A percentile compares a stretch with the other conserved stretches of the same genome.
Evolutionary conservation across 2,888 invertebrate genomes (phyloP).

Genomic region (Apeira syringaria): DNA sequence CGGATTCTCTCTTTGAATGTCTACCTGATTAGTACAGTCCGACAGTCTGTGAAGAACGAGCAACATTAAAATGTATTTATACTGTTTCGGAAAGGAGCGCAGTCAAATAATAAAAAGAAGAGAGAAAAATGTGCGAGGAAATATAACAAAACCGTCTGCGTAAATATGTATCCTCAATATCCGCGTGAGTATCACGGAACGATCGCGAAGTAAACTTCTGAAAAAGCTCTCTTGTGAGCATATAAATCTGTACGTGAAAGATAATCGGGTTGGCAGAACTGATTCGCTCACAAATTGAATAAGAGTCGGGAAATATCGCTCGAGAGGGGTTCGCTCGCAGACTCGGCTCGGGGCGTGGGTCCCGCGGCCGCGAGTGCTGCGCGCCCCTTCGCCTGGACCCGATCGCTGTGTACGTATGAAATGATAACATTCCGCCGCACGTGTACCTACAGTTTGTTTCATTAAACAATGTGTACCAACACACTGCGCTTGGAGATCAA

Average conservation of each 20-base stretch:
- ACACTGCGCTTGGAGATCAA: constrained; percentile 14
- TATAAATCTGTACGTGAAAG: constrained; percentile 75
- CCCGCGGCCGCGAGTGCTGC: constrained; percentile 54
- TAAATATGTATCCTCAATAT: constrained; percentile 35
- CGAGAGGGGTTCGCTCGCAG: constrained; percentile 46
- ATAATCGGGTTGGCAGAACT: constrained; percentile 79
- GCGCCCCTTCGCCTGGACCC: constrained; percentile 56
- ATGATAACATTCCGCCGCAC: constrained; percentile 44
- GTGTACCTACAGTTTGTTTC: constrained; percentile 36
- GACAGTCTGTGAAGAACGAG: constrained; percentile 7
- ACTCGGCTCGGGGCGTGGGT: constrained; percentile 30
- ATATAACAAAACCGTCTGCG: constrained; percentile 31
- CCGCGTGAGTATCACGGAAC: constrained; percentile 46
- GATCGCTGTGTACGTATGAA: constrained; percentile 50
- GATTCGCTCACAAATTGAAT: constrained; percentile 81
- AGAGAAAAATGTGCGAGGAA: constrained; percentile 8
- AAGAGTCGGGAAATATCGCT: constrained; percentile 69
- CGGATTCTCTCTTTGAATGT: constrained; percentile 21
- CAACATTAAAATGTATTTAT: constrained; percentile 1
- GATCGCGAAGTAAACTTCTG: constrained; percentile 50
- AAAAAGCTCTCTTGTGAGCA: constrained; percentile 65
- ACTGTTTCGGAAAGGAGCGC: constrained; percentile 6
- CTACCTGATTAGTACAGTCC: constrained; percentile 12
- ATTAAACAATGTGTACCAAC: constrained; percentile 6
- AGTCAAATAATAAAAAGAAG: constrained; percentile 7